Percentiles rank a stretch among this genome's conserved stretches.
These are phyloP conservation scores for Pseudoips prasinana DNA, from an alignment of 2,888 invertebrate genomes.

Conservation along the genomic window DNA sequence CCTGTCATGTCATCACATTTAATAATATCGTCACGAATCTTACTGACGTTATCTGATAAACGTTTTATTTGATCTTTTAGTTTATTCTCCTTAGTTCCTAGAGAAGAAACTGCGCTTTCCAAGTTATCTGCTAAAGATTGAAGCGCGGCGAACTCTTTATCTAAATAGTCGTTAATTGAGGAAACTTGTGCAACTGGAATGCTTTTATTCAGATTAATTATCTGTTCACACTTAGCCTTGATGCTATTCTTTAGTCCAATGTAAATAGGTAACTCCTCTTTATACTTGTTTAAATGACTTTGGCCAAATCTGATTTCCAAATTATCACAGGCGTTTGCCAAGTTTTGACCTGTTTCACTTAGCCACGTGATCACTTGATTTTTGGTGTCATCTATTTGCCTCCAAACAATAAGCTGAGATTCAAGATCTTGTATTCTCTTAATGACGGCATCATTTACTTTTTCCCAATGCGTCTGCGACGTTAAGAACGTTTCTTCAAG, in stretches of 20 bases:
- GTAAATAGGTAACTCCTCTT: constrained; percentile 91
- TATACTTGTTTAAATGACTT: constrained; percentile 90
- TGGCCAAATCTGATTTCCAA: constrained; percentile 92
- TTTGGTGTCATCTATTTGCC: constrained; percentile 93
- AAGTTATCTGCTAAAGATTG: constrained; percentile 88
- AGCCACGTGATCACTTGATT: constrained; percentile 93
- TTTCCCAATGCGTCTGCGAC: constrained; percentile 86
- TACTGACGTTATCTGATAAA: constrained; percentile 86
- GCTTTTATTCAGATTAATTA: constrained; percentile 88
- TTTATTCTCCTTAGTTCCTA: constrained; percentile 88
- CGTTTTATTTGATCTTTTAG: constrained; percentile 87
- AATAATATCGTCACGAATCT: constrained; percentile 90
- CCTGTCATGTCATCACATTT: constrained; percentile 95
- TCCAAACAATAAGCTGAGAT: constrained; percentile 95
- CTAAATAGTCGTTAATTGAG: constrained; percentile 84
- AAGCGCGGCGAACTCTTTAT: constrained; percentile 89
- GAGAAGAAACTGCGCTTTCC: constrained; percentile 86
- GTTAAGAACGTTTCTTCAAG: constrained; percentile 83
- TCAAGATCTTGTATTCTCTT: constrained; percentile 91
- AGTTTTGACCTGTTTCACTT: constrained; percentile 88
- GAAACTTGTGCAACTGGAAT: constrained; percentile 86
- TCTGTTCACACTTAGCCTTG: constrained; percentile 89
- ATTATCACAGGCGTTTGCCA: constrained; percentile 89
- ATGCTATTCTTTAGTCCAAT: constrained; percentile 89
- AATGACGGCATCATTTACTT: constrained; percentile 86